Evolutionary conservation across 2,888 invertebrate genomes (phyloP), one percentile per base, ranked within the genome.

Genomic region (Bursaphelenchus okinawaensis): DNA sequence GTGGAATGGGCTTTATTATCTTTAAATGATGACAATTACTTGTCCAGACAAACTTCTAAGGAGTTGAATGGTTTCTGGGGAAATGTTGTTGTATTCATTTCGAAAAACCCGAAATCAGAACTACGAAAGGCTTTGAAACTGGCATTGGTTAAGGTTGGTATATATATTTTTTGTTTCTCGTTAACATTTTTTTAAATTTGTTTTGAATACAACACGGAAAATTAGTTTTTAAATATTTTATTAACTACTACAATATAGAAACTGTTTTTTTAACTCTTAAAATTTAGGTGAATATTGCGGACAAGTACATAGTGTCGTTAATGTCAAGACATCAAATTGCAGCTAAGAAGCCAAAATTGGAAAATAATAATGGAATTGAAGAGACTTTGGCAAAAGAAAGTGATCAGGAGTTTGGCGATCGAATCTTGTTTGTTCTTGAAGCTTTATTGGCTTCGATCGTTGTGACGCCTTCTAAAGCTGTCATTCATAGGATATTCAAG

Each of bases 381-480:
- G 9, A 64, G 60, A 16, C 31, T 52, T 59, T 74, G 54, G 61
- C 24, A 20, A 57, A 66, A 7, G 71, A 72, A 29, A 59, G 55
- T 9, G 60, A 61, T 19, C 65, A 61, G 24, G 66, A 70, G 52
- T 72, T 60, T 63, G 68, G 67, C 51, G 52, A 51, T 0, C 68
- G 78, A 1, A 55, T 71, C 1, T 19, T 61, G 0, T 74, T 73
- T 28, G 74, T 69, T n/a, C 54, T 78, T 52, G 78, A 78, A 61
- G 23, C 69, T 20, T 56, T 78, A 8, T 63, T 66, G 51, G 63
- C 69, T 7, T 51, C 67, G 7, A 51, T 55, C 22, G 52, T 60
- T 16, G 51, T 70, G 26, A 63, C 62, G 4, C 67, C 69, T 4
- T 68, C 67, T 27, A 58, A 67, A 2, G 68, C 68, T n/a, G 40